Percentiles rank a stretch among this genome's conserved stretches.
Conservation (phyloP, 2,113 vertebrate species). For the Phaethornis superciliosus region DNA sequence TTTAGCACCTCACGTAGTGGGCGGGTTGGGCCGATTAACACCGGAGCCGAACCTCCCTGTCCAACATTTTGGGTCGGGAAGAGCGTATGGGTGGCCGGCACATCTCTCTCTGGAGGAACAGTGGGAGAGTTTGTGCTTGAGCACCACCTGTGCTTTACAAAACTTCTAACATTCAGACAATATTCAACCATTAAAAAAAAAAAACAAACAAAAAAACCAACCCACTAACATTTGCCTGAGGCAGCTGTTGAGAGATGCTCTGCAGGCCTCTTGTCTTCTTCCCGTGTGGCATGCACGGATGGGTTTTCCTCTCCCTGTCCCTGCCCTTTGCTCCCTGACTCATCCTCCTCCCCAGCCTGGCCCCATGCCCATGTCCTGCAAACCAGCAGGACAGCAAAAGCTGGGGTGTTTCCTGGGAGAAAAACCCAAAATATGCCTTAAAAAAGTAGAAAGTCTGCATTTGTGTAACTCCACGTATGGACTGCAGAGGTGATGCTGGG, state of each 20-base stretch:
- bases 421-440: background rate
- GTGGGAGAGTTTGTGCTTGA: background rate
- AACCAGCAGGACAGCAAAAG: background rate
- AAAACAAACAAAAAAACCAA: background rate
- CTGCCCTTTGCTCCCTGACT: background rate
- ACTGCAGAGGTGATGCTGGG: background rate
- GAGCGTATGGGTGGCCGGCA: rapidly evolving
- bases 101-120: rapidly evolving
- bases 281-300: too few species aligned
- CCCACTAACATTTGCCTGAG: rapidly evolving
- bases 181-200: background rate
- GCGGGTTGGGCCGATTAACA: background rate
- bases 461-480: rapidly evolving
- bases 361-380: background rate
- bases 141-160: background rate
- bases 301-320: background rate
- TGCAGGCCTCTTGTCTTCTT: background rate
- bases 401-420: background rate
- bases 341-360: background rate
- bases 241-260: background rate
- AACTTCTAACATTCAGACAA: background rate
- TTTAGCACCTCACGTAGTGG: background rate
- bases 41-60: rapidly evolving
- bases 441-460: background rate
- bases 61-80: rapidly evolving